A percentile compares a stretch with the other conserved stretches of the same genome.
phyloP scores from a whole-genome alignment of 2,888 invertebrate species.

The Tetropium fuscum region DNA sequence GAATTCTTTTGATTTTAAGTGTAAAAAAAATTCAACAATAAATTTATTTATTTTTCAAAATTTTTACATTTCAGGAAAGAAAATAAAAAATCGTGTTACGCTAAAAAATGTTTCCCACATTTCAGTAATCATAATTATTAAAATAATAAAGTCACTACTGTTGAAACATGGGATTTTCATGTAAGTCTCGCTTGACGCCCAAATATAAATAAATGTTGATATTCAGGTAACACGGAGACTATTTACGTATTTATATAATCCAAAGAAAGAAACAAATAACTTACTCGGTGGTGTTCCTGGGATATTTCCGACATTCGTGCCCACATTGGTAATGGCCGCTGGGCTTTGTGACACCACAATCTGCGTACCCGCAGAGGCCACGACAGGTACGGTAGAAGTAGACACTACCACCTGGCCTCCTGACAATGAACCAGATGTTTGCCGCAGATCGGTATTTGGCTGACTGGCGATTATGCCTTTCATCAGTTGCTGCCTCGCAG shows the following conservation, averaged over 20 bases:
- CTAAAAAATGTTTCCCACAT: conserved; percentile 31
- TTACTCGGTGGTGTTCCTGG: conserved; percentile 59
- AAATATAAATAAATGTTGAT: conserved; percentile 33
- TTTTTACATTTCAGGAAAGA: no score
- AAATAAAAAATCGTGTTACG: no score
- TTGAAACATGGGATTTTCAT: conserved; percentile 34
- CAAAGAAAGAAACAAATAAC: conserved; percentile 17
- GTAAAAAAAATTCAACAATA: no score
- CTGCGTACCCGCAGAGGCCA: conserved; percentile 36
- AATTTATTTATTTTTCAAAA: no score
- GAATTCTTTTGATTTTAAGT: no score
- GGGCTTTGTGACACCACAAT: conserved; percentile 44
- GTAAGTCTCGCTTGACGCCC: conserved; percentile 41
- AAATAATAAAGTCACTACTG: conserved; percentile 28
- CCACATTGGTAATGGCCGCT: conserved; percentile 53
- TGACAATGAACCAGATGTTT: conserved; percentile 25
- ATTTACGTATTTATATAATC: not conserved
- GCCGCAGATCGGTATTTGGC: no score
- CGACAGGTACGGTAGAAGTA: conserved; percentile 33
- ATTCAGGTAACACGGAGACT: conserved; percentile 41
- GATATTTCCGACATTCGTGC: conserved; percentile 59
- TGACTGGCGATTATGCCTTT: conserved; percentile 47
- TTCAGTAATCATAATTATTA: conserved; percentile 38
- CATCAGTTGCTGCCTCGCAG: conserved; percentile 56
- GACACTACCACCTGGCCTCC: conserved; percentile 25